Evolutionary conservation across 2,888 invertebrate genomes (phyloP).

Genomic region (Agrotis clavis): DNA sequence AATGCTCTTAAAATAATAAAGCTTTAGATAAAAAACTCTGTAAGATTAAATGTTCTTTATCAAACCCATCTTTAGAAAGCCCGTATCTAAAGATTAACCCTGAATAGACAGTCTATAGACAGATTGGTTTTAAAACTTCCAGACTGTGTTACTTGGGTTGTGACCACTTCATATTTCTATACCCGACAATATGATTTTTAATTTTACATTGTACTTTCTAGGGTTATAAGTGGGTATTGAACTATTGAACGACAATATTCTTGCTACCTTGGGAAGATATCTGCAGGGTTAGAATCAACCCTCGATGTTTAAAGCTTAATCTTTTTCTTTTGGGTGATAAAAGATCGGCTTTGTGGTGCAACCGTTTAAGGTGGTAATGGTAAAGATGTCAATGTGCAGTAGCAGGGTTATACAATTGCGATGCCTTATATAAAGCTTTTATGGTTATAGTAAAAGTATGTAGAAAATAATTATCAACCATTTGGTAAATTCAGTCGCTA

Average conservation of each 20-base stretch:
- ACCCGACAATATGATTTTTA: conserved; percentile 73
- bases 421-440: conserved; percentile 12
- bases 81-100: too few relatives aligned
- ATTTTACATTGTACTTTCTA: conserved; percentile 72
- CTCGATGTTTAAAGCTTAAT: conserved; percentile 35
- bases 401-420: conserved; percentile 8
- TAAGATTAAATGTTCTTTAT: too few relatives aligned
- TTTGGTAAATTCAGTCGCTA: not conserved
- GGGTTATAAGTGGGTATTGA: conserved; percentile 79
- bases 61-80: too few relatives aligned
- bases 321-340: conserved; percentile 40
- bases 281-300: conserved; percentile 20
- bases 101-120: too few relatives aligned
- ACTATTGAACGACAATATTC: conserved; percentile 66
- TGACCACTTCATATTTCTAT: conserved; percentile 74
- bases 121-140: too few relatives aligned
- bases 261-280: conserved; percentile 56
- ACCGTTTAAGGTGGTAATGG: conserved; percentile 23
- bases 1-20: too few relatives aligned
- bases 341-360: conserved; percentile 29
- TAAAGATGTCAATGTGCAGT: not conserved
- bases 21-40: too few relatives aligned
- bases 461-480: not conserved
- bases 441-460: not conserved
- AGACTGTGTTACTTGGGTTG: too few relatives aligned